phyloP scores from a whole-genome alignment of 2,113 vertebrate genomes.

The Syngnathus scovelli region DNA sequence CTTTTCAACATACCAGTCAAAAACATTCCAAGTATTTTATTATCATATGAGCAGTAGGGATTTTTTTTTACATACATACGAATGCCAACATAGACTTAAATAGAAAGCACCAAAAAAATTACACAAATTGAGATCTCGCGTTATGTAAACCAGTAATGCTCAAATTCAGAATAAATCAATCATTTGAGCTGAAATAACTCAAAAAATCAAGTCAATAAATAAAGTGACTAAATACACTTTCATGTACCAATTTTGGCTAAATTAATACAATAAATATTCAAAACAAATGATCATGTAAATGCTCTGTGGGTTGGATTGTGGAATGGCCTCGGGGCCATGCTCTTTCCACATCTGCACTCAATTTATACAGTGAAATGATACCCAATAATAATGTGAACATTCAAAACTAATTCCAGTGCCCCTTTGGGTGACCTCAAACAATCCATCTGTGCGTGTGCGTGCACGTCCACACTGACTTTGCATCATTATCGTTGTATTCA shows the following conservation, averaged over 20 bases:
- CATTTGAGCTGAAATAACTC: background rate
- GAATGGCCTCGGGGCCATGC: background rate
- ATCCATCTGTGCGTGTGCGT: constrained; percentile 29
- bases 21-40: background rate
- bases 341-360: constrained; percentile 56
- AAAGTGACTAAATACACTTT: background rate
- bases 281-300: background rate
- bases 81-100: background rate
- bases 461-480: constrained; percentile 12
- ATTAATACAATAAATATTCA: background rate
- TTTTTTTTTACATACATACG: background rate
- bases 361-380: constrained; percentile 72
- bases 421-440: constrained; percentile 62
- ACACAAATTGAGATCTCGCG: background rate
- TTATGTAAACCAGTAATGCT: background rate
- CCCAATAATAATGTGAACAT: constrained; percentile 69
- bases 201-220: background rate
- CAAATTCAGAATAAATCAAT: background rate
- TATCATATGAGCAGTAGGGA: background rate
- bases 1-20: constrained; percentile 25
- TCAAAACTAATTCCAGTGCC: constrained; percentile 67
- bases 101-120: background rate
- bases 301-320: background rate
- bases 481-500: constrained; percentile 37
- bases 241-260: background rate